Evolutionary conservation across 2,797 vertebrate species (phyloP).

Genomic region (Salmo trutta): DNA sequence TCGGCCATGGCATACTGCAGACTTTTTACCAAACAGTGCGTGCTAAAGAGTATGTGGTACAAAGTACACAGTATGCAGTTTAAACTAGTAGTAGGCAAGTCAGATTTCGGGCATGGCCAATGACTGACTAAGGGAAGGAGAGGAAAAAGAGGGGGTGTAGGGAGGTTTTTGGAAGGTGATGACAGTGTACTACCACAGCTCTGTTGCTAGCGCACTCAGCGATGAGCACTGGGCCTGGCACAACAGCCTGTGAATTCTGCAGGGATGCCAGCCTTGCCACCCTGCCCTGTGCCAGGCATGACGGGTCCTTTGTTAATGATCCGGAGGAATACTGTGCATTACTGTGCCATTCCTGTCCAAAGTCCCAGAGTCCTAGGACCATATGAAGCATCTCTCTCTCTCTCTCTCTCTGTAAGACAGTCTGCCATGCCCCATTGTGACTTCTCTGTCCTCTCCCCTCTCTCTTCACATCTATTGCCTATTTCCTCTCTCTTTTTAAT

Average conservation of each 20-base stretch:
- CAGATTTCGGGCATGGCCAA: not conserved
- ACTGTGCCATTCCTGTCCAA: slow-evolving; percentile 32
- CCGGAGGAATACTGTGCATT: slow-evolving; percentile 30
- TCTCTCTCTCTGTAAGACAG: slow-evolving; percentile 3
- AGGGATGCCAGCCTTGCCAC: slow-evolving; percentile 40
- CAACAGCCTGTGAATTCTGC: slow-evolving; percentile 51
- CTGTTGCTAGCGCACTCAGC: slow-evolving; percentile 18
- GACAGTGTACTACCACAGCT: slow-evolving; percentile 11
- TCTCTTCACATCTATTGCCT: not conserved
- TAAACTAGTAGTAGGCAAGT: too few relatives aligned
- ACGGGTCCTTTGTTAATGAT: slow-evolving; percentile 38
- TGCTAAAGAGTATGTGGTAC: too few relatives aligned
- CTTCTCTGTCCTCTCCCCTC: not conserved
- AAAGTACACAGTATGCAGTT: too few relatives aligned
- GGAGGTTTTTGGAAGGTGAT: slow-evolving; percentile 6
- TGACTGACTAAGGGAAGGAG: not conserved
- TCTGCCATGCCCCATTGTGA: not conserved
- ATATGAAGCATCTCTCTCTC: not conserved
- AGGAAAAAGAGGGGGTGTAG: not conserved
- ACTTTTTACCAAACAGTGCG: too few relatives aligned
- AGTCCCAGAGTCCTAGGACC: slow-evolving; percentile 15
- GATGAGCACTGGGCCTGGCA: slow-evolving; percentile 30
- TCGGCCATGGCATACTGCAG: too few relatives aligned
- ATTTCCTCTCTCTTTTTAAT: not conserved
- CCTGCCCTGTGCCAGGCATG: slow-evolving; percentile 27